phyloP scores from a whole-genome alignment of 2,888 invertebrate species.

The Lithophane socia region DNA sequence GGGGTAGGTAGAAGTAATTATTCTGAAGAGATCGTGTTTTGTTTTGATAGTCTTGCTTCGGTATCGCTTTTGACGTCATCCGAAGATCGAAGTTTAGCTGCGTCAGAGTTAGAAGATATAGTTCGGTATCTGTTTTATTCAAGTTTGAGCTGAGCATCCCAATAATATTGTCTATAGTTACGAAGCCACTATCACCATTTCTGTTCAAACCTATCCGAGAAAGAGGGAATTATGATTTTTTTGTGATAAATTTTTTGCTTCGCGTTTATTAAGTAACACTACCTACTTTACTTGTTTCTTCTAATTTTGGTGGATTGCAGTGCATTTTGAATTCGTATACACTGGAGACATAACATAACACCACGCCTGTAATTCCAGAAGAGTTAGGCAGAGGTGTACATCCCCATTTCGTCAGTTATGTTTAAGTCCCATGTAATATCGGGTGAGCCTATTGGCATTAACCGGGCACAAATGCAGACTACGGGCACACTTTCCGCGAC shows the following conservation, averaged over 20 bases:
- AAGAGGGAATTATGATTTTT: neutral
- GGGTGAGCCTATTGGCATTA: too few species aligned
- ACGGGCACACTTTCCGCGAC: too few species aligned
- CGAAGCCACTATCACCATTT: neutral
- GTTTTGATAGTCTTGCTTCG: constrained; percentile 25
- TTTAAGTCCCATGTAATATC: too few species aligned
- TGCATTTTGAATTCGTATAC: neutral
- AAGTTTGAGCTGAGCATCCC: neutral
- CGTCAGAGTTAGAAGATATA: neutral
- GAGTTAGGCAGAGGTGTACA: too few species aligned
- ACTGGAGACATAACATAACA: neutral
- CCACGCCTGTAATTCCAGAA: too few species aligned
- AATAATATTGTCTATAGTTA: neutral
- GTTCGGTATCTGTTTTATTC: neutral
- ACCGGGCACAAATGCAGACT: too few species aligned
- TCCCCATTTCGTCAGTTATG: too few species aligned
- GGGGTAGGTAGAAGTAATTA: constrained; percentile 44
- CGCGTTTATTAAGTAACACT: neutral
- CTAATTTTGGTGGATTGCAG: neutral
- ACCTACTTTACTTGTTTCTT: neutral
- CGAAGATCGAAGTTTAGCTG: constrained; percentile 1
- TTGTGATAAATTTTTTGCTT: too few species aligned
- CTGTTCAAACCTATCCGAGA: neutral
- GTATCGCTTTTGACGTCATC: constrained; percentile 30
- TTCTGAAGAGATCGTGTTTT: constrained; percentile 24